Conservation (phyloP, 2,113 vertebrate genomes). For the Verasper variegatus region DNA sequence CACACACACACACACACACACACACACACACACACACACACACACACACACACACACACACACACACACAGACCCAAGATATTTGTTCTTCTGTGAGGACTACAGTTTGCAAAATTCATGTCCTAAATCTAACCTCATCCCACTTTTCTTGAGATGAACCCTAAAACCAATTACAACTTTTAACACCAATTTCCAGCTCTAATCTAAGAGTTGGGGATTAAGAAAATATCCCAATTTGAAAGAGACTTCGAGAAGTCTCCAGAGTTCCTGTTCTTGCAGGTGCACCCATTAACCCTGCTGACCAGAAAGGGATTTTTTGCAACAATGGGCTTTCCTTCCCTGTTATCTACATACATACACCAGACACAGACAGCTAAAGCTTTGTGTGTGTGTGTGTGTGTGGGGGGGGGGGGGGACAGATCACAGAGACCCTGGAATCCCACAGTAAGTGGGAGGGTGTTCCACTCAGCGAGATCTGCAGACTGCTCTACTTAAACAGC, state of each 20-base stretch:
- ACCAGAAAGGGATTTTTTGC: slow-evolving; percentile 17
- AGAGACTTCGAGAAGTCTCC: neutral
- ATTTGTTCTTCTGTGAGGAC: neutral
- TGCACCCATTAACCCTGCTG: slow-evolving; percentile 45
- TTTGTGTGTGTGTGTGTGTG: slow-evolving; percentile 25
- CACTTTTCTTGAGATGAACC: neutral
- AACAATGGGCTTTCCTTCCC: slow-evolving; percentile 53
- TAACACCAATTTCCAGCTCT: neutral
- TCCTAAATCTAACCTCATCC: neutral
- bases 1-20: too few species aligned
- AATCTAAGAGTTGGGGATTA: slow-evolving; percentile 6
- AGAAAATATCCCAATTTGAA: neutral
- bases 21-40: too few species aligned
- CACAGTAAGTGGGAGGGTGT: slow-evolving; percentile 70
- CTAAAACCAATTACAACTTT: slow-evolving; percentile 8
- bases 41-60: too few species aligned
- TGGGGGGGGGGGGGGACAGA: slow-evolving; percentile 43
- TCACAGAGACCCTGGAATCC: slow-evolving; percentile 67
- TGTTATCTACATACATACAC: slow-evolving; percentile 63
- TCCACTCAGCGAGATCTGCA: slow-evolving; percentile 53
- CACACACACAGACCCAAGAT: too few species aligned
- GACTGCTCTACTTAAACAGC: slow-evolving; percentile 37
- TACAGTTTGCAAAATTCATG: neutral
- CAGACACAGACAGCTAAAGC: slow-evolving; percentile 24
- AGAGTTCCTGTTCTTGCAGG: neutral